Evolutionary conservation across 1,140 invertebrate genomes (phyloP).

Genomic region (Pomacea maculata): DNA sequence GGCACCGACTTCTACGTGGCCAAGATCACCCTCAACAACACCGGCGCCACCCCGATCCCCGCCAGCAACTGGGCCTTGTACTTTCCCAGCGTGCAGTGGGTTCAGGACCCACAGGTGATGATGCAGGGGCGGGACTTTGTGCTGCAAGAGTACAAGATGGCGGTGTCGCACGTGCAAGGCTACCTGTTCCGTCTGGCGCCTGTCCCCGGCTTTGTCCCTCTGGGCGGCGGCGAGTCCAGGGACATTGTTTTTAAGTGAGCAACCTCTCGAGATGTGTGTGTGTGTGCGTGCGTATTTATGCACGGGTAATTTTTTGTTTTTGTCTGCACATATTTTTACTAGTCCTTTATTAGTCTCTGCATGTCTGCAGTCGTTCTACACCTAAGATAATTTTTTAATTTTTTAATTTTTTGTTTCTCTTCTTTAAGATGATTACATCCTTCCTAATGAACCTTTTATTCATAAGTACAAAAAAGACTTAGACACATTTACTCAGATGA

Average conservation of each 20-base stretch:
- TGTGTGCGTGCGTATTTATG: neutral
- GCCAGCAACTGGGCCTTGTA: slow-evolving; percentile 46
- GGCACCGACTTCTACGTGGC: slow-evolving; percentile 21
- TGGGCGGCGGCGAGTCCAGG: slow-evolving; percentile 26
- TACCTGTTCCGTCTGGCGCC: slow-evolving; percentile 50
- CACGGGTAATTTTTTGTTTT: neutral
- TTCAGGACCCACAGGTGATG: slow-evolving; percentile 34
- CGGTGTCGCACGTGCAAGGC: slow-evolving; percentile 46
- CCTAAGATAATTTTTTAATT: too few species aligned
- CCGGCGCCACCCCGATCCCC: slow-evolving; percentile 25
- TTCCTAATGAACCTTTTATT: too few species aligned
- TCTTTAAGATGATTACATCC: neutral
- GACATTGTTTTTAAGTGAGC: slow-evolving; percentile 33
- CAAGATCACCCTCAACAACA: slow-evolving; percentile 39
- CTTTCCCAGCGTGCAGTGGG: slow-evolving; percentile 34
- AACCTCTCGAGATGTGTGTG: neutral
- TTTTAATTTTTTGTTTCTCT: neutral
- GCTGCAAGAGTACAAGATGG: slow-evolving; percentile 29
- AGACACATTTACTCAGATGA: too few species aligned
- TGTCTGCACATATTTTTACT: neutral
- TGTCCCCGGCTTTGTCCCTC: slow-evolving; percentile 23
- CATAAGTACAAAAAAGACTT: too few species aligned
- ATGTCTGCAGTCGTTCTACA: neutral
- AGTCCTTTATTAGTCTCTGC: neutral
- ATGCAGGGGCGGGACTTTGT: slow-evolving; percentile 33